Percentiles rank a stretch among this genome's conserved stretches.
phyloP scores from a whole-genome alignment of 2,113 vertebrate species.

The Entomyzon cyanotis region DNA sequence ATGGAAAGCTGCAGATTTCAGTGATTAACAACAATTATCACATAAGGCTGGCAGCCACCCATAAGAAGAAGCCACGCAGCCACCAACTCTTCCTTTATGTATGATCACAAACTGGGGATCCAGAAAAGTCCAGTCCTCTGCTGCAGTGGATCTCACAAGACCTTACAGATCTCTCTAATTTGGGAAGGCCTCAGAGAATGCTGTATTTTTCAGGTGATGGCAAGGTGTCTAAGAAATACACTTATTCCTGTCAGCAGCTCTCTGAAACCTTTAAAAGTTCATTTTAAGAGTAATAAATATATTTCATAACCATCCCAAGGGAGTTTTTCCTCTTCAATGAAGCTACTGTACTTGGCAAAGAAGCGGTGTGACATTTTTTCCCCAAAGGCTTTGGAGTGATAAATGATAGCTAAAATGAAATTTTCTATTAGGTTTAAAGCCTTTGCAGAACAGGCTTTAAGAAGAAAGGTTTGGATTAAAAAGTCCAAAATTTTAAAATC shows the following conservation, averaged over 20 bases:
- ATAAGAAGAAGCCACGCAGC: neutral
- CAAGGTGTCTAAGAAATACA: neutral
- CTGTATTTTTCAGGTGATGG: neutral
- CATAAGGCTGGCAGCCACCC: neutral
- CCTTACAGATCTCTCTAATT: neutral
- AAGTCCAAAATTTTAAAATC: neutral
- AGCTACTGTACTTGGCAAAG: conserved; percentile 37
- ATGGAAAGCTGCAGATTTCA: neutral
- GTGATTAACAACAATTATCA: neutral
- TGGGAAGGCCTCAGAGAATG: neutral
- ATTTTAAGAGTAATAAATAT: conserved; percentile 45
- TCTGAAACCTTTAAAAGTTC: conserved; percentile 30
- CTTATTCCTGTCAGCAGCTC: neutral
- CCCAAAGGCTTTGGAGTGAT: conserved; percentile 27
- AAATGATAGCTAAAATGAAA: conserved; percentile 20
- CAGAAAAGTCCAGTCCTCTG: neutral
- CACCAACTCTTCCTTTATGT: neutral
- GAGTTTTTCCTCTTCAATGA: conserved; percentile 19
- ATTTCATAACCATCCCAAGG: conserved; percentile 50
- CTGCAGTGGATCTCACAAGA: neutral
- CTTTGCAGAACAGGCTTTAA: neutral
- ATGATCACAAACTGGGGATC: neutral
- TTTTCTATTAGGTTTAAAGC: neutral
- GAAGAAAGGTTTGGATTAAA: neutral
- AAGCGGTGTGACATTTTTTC: neutral